Percentiles rank a stretch among this genome's conserved stretches.
Evolutionary conservation across 53 echinoderm and acorn worm species (phyloP).

Genomic region (Hippasteria phrygiana): DNA sequence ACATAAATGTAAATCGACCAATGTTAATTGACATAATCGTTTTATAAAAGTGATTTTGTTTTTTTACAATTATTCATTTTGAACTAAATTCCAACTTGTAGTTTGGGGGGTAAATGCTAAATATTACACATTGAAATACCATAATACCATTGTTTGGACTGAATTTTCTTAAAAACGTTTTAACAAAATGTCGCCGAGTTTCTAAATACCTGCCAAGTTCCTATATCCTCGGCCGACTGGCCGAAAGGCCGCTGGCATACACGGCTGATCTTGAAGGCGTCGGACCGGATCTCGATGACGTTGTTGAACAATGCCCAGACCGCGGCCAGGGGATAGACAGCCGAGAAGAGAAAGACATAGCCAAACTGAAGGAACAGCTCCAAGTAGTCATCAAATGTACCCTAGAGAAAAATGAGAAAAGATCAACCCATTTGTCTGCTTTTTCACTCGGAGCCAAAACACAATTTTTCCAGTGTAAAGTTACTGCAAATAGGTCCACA

Average conservation of each 20-base stretch:
- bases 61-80: too few relatives aligned
- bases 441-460: too few relatives aligned
- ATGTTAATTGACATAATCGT: too few relatives aligned
- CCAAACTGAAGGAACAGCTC: slow-evolving; percentile 99
- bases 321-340: slow-evolving; percentile 95
- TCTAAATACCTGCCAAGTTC: slow-evolving; percentile 92
- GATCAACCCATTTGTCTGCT: background rate
- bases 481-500: too few relatives aligned
- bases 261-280: slow-evolving; percentile 94
- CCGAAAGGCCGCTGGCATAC: slow-evolving; percentile 96
- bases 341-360: slow-evolving; percentile 97
- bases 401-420: slow-evolving; percentile 50
- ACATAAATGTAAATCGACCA: background rate
- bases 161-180: too few relatives aligned
- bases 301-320: slow-evolving; percentile 94
- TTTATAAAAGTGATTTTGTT: too few relatives aligned
- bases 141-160: too few relatives aligned
- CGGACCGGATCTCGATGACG: slow-evolving; percentile 92
- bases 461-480: too few relatives aligned
- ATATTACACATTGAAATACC: too few relatives aligned
- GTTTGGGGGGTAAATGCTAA: too few relatives aligned
- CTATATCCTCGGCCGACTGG: slow-evolving; percentile 86
- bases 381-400: slow-evolving; percentile 99
- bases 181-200: background rate
- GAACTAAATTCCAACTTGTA: too few relatives aligned